Evolutionary conservation across 2,888 invertebrate genomes (phyloP), one percentile per base, ranked within the genome.

Genomic region (Eledona agricola): DNA sequence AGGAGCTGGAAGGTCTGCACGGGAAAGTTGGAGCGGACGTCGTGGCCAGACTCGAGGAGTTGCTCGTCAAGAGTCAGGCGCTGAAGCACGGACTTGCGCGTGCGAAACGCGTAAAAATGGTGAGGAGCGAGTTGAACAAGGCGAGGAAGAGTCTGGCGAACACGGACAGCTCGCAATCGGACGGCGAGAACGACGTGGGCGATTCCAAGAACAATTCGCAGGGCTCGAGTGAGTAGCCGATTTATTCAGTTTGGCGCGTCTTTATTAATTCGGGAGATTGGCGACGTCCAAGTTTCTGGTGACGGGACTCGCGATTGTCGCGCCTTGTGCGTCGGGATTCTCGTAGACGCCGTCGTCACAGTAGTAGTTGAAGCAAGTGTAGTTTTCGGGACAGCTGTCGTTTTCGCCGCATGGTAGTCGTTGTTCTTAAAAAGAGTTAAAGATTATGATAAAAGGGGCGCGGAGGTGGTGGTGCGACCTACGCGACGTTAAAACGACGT

Each of bases 41-140:
- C 3, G 72, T 83, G 17, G 69, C 75, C 22, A 78, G 80, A 59
- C 70, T 88, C 31, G 79, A 87, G 46, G 84, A 84, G 53, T 76
- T 86, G 19, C 75, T 85, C 57, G 84, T 83, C 57, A 83, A 83
- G 68, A 82, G 84, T 45, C 82, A 83, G 65, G 76, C 78, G n/a
- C 72, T 86, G 3, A 81, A 82, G 58, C 83, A 84, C 66, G 81
- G 81, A 9, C 67, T 78, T 11, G 80, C 83, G 6, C 74, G 83
- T 47, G 80, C 79, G 16, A 84, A 83, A 72, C 78, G 83, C 28
- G 78, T 83, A 1, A 83, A 83, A 62, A 71, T 81, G 23, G 80
- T 84, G 20, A 77, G 84, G 26, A 69, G 78, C 37, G 83, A 86
- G 71, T 79, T 87, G 22, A 78, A 79, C 1, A 81, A 81, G 61